Percentiles rank a stretch among this genome's conserved stretches.
Conservation (phyloP, 2,113 vertebrate genomes). For the Hemibagrus wyckioides region DNA sequence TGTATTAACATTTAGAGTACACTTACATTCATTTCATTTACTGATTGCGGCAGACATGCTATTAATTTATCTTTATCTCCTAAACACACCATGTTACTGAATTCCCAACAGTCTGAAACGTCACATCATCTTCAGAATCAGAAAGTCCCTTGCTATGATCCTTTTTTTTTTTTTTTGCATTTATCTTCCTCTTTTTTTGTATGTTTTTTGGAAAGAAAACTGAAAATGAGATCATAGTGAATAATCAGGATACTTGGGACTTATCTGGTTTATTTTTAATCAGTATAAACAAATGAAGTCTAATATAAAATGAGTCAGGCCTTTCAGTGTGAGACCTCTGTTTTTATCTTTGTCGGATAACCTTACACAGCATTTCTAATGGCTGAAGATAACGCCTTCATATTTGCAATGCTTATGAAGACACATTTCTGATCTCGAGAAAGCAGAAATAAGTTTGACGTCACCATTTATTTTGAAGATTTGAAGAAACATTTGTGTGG, state of each 20-base stretch:
- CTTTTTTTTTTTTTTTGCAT: neutral
- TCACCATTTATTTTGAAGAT: too few species aligned
- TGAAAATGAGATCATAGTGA: neutral
- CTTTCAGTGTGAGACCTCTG: too few species aligned
- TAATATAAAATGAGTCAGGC: too few species aligned
- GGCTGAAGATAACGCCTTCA: too few species aligned
- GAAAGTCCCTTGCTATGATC: neutral
- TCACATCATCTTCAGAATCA: neutral
- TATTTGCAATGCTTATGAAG: too few species aligned
- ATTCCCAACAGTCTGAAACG: neutral
- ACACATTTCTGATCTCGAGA: too few species aligned
- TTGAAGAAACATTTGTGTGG: too few species aligned
- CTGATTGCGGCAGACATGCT: neutral
- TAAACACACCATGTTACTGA: neutral
- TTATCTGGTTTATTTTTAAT: too few species aligned
- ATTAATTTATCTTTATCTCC: neutral
- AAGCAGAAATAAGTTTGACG: too few species aligned
- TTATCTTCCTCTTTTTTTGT: neutral
- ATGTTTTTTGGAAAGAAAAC: neutral
- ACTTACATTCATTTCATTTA: neutral
- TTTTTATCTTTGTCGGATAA: too few species aligned
- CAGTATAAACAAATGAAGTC: too few species aligned
- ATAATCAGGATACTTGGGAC: neutral
- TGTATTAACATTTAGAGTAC: neutral
- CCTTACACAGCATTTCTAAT: too few species aligned